Base-by-base conservation (phyloP, 2,113 vertebrate species). In the Lampris incognitus region DNA sequence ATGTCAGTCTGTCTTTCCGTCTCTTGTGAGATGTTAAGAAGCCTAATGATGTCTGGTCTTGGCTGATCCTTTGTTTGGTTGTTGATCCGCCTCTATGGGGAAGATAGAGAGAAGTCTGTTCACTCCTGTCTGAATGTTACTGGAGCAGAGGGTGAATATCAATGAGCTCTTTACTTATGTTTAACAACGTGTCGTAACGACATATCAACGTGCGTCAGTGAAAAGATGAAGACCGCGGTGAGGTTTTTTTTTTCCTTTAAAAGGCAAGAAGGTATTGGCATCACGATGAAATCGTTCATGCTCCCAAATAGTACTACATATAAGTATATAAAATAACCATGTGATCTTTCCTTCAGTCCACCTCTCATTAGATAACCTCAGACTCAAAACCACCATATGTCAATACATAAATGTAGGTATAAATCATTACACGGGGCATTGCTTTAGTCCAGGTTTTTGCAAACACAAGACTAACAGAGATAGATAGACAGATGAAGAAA, bases 11-110 rank as follows among this genome's bases (percentile, higher is more conserved):
- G 83, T 70, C 83, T 75, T 5, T 57, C 55, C 24, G 76, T 82
- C 78, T 79, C 74, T 81, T 80, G 83, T 81, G 82, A 86, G 89
- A 87, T 85, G 86, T 88, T 92, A 85, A 91, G 89, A 84, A 82
- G 83, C 85, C 83, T 91, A 87, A 90, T 88, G 87, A 91, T 87
- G 86, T 82, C 87, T 88, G 85, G 76, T 74, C 81, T 78, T n/a
- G 83, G 84, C 83, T 85, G 74, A 78, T 79, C 78, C 86, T 78
- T 84, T 90, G 85, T 90, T 87, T 88, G 86, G 88, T 85, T 83
- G 84, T 72, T 87, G 85, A 89, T 88, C 78, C 82, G 81, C 74
- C 58, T 79, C 69, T 83, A 83, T 72, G 78, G 88, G 87, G 86
- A 68, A 89, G 66, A 70, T n/a, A 69, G 77, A 61, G 42, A 48